Evolutionary conservation across 1,140 invertebrate genomes (phyloP), one percentile per base, ranked within the genome.

Genomic region (Proctacanthus coquilletti): DNA sequence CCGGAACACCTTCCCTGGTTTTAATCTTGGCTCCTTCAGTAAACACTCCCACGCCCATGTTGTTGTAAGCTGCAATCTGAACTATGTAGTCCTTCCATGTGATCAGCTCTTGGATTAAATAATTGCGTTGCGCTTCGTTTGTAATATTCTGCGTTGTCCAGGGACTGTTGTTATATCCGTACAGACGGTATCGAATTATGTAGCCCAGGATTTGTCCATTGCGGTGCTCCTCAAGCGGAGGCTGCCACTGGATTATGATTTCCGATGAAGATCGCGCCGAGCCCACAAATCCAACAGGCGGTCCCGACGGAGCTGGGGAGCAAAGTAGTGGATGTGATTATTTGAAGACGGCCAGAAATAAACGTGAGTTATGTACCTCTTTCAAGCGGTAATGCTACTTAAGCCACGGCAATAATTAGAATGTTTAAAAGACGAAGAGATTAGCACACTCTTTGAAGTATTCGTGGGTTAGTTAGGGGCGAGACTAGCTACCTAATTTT

Each of bases 31-130:
- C 77, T 29, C 82, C 80, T n/a, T 87, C 77, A 15, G 85, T 89
- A 56, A 82, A 98, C 0, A 84, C 74, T 0, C 95, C 95, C 5
- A 92, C 77, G 3, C 95, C 95, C 68, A 95, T 91, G 46, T 92
- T 84, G 60, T 99, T 99, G 48, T 84, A 98, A 1, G 93, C 91
- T 1, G 94, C 92, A 39, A 99, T 92, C 67, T 95, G 87, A 0
- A 99, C 81, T 23, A 91, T 79, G 51, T 99, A 98, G 59, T 95
- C 87, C 61, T 95, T 92, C 92, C 92, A 97, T 0, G 91, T 94
- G 38, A 96, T 96, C 23, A 96, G 64, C 51, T 93, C 88, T 47
- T 87, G 82, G 39, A 97, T 88, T 0, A 95, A 67, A 53, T 80
- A 93, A 60, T 89, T 94, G 44, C 84, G 72, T 54, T 94, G 89